phyloP scores from a whole-genome alignment of 2,113 vertebrate genomes.

The Uropsilus gracilis region DNA sequence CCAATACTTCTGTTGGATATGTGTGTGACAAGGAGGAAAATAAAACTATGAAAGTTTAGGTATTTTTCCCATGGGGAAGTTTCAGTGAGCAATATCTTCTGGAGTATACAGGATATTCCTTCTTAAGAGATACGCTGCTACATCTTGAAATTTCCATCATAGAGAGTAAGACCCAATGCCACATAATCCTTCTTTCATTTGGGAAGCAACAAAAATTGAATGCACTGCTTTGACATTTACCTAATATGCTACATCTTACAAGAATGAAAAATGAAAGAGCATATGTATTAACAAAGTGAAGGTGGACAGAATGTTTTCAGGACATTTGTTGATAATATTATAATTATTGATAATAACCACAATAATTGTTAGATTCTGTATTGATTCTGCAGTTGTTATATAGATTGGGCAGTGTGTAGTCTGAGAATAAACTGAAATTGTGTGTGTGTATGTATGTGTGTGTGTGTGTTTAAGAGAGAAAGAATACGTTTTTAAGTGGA shows the following conservation, averaged over 20 bases:
- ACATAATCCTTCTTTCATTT: neutral
- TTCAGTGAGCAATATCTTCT: neutral
- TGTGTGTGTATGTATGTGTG: neutral
- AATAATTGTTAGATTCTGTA: neutral
- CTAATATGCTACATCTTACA: neutral
- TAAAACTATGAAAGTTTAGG: neutral
- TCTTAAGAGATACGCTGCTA: neutral
- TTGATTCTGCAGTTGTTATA: neutral
- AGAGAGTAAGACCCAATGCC: neutral
- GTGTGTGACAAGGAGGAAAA: neutral
- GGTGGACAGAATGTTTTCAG: neutral
- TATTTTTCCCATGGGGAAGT: neutral
- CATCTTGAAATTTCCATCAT: neutral
- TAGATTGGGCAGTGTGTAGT: neutral
- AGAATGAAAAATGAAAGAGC: neutral
- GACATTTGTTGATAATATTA: neutral
- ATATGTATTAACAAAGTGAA: neutral
- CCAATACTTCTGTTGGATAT: neutral
- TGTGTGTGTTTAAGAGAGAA: neutral
- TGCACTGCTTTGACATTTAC: neutral
- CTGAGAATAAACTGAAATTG: neutral
- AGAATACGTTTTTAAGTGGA: neutral
- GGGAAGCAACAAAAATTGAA: neutral
- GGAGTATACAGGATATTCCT: neutral
- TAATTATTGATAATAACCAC: neutral